Base-by-base conservation (phyloP, 2,888 invertebrate genomes). In the Zaprionus obscuricornis region DNA sequence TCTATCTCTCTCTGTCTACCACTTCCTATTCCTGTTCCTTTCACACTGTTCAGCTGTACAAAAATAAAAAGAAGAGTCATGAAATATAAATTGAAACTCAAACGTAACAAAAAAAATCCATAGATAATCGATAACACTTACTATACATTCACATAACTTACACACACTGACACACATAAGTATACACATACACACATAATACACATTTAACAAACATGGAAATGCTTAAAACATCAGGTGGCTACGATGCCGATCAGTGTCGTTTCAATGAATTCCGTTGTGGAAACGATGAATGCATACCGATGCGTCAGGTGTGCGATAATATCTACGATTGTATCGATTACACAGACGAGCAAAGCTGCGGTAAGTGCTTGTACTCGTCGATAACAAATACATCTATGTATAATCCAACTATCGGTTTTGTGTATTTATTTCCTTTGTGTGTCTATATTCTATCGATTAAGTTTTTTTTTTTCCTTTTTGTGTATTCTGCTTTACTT, bases 301-400 rank as follows among this genome's bases (percentile, higher is more conserved):
- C 91, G 24, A 88, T 90, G 71, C 88, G 88, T 73, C 90, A 91
- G 87, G 91, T 92, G 86, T 95, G 95, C 90, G 92, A 95, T 90
- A 92, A 92, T 43, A 90, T 90, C 55, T 91, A 92, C 77, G 94
- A 95, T 91, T 95, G 95, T 89, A 90, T 90, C 74, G 95, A 96
- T 91, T 92, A 93, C 88, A 94, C 94, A 27, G 96, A 96, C 89
- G 96, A 96, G 91, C 92, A 92, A 79, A 92, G 93, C 88, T 96
- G 95, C 92, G 93, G 94, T 94, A 94, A 94, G 94, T 94, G 49
- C 31, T 54, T 2, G 52, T 55, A 33, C 18, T 37, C 10, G 29
- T 46, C 39, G 55, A 20, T 66, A 49, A 62, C 51, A 31, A 37
- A 67, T 57, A 45, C 20, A 39, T 63, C 22, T 33, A 5, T 46